Evolutionary conservation across 2,888 invertebrate species (phyloP).

Genomic region (Deilephila porcellus): DNA sequence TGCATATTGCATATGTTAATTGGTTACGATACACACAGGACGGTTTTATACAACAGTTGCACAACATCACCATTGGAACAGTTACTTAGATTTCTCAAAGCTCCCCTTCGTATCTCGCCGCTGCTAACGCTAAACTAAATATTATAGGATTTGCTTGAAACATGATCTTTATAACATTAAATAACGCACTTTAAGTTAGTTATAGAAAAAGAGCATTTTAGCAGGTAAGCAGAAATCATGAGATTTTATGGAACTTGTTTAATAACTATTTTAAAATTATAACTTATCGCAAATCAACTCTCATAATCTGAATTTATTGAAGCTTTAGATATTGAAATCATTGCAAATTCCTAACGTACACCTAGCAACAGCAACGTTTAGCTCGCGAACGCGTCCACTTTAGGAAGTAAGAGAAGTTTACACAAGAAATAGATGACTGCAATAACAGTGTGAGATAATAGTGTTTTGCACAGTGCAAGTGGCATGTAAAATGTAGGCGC

Average conservation of each 20-base stretch:
- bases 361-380: background rate
- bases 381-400: background rate
- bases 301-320: background rate
- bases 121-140: background rate
- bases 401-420: conserved; percentile 9
- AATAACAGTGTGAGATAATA: conserved; percentile 49
- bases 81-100: conserved; percentile 22
- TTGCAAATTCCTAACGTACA: too few relatives aligned
- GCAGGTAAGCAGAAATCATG: too few relatives aligned
- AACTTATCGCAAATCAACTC: too few relatives aligned
- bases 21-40: conserved; percentile 21
- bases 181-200: background rate
- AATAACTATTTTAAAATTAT: too few relatives aligned
- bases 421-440: conserved; percentile 27
- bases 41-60: conserved; percentile 13
- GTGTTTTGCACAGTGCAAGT: conserved; percentile 58
- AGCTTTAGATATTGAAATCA: background rate
- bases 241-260: too few relatives aligned
- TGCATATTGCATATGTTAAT: conserved; percentile 26
- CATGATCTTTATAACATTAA: too few relatives aligned
- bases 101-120: background rate
- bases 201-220: background rate
- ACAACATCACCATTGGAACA: conserved; percentile 18
- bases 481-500: conserved; percentile 64
- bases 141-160: conserved; percentile 9